Conservation (phyloP, 2,113 vertebrate species). For the Limanda limanda region DNA sequence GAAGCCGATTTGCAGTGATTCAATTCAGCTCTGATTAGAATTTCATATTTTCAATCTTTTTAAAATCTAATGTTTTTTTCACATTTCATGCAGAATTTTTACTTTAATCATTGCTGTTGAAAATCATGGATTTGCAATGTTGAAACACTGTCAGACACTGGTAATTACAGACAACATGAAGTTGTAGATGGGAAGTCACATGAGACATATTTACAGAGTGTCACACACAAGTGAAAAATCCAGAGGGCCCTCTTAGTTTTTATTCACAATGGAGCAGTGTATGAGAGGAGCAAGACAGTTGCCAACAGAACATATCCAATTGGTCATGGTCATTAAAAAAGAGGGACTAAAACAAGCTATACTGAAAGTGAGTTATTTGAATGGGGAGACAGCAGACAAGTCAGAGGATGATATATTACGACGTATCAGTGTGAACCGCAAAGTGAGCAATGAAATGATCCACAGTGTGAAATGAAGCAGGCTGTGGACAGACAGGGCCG, state of each 20-base stretch:
- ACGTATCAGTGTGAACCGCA: slow-evolving; percentile 68
- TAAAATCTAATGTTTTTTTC: neutral
- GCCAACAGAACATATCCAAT: slow-evolving; percentile 83
- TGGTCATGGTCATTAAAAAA: slow-evolving; percentile 79
- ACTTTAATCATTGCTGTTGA: neutral
- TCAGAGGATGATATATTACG: slow-evolving; percentile 78
- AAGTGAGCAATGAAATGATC: slow-evolving; percentile 76
- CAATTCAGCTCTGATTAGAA: too few relatives aligned
- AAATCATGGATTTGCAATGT: neutral
- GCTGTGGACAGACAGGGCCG: slow-evolving; percentile 78
- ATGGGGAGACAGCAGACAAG: slow-evolving; percentile 35
- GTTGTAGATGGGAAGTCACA: slow-evolving; percentile 45
- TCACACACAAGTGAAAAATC: slow-evolving; percentile 57
- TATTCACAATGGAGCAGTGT: slow-evolving; percentile 77
- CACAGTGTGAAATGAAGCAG: slow-evolving; percentile 77
- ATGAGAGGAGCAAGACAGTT: slow-evolving; percentile 57
- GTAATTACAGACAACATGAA: slow-evolving; percentile 32
- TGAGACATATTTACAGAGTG: slow-evolving; percentile 59
- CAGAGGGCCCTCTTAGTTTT: slow-evolving; percentile 3
- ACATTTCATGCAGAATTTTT: neutral
- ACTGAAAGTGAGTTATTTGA: slow-evolving; percentile 74
- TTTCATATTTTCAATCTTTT: too few relatives aligned
- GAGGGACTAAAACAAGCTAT: slow-evolving; percentile 76
- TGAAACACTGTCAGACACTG: neutral
- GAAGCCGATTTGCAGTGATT: too few relatives aligned